Percentiles rank a stretch among this genome's conserved stretches.
phyloP scores from a whole-genome alignment of 2,797 vertebrate species.

The Peromyscus nudipes region DNA sequence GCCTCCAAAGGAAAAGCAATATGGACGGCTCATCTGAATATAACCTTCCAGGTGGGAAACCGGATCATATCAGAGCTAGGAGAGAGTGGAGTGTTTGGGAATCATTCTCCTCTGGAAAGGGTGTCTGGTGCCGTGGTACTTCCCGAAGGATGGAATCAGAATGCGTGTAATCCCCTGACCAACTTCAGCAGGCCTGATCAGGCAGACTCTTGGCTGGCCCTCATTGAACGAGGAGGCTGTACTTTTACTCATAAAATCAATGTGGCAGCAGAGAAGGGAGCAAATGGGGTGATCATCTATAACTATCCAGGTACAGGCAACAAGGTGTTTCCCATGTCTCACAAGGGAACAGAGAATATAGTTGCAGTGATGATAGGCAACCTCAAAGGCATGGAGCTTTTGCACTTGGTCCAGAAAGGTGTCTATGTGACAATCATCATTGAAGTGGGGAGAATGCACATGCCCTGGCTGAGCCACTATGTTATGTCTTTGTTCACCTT shows the following conservation, averaged over 20 bases:
- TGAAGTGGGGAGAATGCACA: constrained; percentile 78
- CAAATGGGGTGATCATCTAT: constrained; percentile 77
- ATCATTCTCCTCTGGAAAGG: constrained; percentile 79
- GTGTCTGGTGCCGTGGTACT: constrained; percentile 60
- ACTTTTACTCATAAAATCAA: constrained; percentile 76
- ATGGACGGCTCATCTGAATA: constrained; percentile 76
- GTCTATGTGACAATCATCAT: constrained; percentile 81
- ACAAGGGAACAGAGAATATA: constrained; percentile 65
- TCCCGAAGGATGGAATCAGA: constrained; percentile 66
- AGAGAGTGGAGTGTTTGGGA: constrained; percentile 73
- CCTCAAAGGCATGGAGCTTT: constrained; percentile 83
- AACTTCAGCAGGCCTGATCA: constrained; percentile 72
- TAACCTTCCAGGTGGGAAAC: constrained; percentile 73
- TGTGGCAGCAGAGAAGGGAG: constrained; percentile 71
- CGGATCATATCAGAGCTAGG: constrained; percentile 76
- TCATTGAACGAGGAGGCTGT: constrained; percentile 76
- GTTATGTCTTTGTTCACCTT: constrained; percentile 80
- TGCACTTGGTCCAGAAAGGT: constrained; percentile 79
- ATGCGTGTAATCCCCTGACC: constrained; percentile 61
- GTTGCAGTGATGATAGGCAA: constrained; percentile 83
- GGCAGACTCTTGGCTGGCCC: constrained; percentile 72
- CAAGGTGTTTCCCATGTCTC: constrained; percentile 72
- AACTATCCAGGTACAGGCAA: constrained; percentile 64
- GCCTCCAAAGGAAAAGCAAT: constrained; percentile 39
- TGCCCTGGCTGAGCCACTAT: constrained; percentile 81